These are phyloP conservation scores for Campoletis sonorensis DNA, from an alignment of 1,140 invertebrate genomes.

Conservation along the genomic window DNA sequence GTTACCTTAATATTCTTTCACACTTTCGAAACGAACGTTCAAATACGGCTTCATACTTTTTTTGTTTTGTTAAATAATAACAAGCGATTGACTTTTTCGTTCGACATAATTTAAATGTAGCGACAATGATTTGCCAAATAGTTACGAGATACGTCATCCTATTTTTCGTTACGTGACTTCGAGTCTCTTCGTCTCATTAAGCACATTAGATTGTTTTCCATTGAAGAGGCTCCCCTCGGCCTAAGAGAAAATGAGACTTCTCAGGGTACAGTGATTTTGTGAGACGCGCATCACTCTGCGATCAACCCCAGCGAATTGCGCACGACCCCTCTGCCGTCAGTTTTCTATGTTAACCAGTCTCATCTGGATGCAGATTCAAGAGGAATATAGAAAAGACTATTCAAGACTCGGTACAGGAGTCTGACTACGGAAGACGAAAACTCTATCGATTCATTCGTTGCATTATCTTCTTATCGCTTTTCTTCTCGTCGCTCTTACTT, in stretches of 20 bases:
- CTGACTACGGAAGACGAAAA: conserved; percentile 5
- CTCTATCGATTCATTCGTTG: conserved; percentile 40
- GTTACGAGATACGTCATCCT: conserved; percentile 10
- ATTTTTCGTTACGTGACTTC: background rate
- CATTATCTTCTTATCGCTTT: conserved; percentile 45
- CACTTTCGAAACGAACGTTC: background rate
- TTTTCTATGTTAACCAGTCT: conserved; percentile 23
- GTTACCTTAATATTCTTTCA: conserved; percentile 57
- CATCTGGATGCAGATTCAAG: conserved; percentile 44
- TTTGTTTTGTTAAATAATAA: too few relatives aligned
- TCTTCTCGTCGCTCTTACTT: background rate
- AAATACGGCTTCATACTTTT: too few relatives aligned
- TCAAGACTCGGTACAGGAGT: conserved; percentile 10
- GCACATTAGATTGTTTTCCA: conserved; percentile 65
- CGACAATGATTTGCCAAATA: background rate
- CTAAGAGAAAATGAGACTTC: background rate
- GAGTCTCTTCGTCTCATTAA: conserved; percentile 58
- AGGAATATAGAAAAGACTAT: conserved; percentile 44
- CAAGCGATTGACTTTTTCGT: too few relatives aligned
- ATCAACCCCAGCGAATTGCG: conserved; percentile 19
- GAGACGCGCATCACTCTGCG: background rate
- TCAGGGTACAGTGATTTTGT: conserved; percentile 23
- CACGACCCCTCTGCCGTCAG: background rate
- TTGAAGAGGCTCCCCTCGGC: conserved; percentile 37
- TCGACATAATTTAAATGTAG: background rate